A percentile compares a stretch with the other conserved stretches of the same genome.
These are phyloP conservation scores for Melanotaenia maccullochi DNA, from an alignment of 2,797 vertebrate genomes.

Conservation along the genomic window DNA sequence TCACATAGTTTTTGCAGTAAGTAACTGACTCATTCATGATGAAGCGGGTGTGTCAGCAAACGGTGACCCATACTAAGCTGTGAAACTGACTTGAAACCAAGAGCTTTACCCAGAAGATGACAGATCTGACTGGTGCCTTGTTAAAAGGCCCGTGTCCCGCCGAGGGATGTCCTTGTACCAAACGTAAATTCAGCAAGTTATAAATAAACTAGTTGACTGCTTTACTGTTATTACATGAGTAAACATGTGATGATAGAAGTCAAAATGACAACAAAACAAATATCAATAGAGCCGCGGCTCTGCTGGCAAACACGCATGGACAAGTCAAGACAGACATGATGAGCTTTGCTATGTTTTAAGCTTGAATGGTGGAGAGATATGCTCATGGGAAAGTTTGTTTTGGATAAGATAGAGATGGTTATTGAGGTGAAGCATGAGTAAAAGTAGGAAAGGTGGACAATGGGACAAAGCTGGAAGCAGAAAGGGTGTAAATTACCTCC, in stretches of 20 bases:
- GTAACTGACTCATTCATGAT: conserved; percentile 13
- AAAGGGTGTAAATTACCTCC: conserved; percentile 35
- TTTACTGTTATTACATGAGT: not conserved
- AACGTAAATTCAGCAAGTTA: conserved; percentile 2
- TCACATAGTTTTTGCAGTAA: conserved; percentile 19
- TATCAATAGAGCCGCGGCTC: conserved; percentile 1
- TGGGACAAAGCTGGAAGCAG: conserved; percentile 18
- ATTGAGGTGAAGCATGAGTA: not conserved
- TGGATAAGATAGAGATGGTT: conserved; percentile 21
- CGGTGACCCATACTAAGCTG: not conserved
- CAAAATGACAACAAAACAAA: conserved; percentile 11
- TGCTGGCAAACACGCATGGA: conserved; percentile 49
- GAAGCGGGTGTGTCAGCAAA: conserved; percentile 26
- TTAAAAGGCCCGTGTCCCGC: not conserved
- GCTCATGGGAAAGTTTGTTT: conserved; percentile 4
- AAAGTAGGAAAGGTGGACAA: not conserved
- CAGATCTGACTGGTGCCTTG: not conserved
- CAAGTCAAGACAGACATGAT: conserved; percentile 35
- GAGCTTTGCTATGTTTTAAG: conserved; percentile 3
- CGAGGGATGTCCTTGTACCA: not conserved
- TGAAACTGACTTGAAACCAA: not conserved
- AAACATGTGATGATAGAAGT: not conserved
- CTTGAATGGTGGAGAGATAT: not conserved
- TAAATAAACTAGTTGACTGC: not conserved
- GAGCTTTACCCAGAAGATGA: conserved; percentile 4